Percentiles rank a stretch among this genome's conserved stretches.
Conservation (phyloP, 2,797 vertebrate genomes). For the Falco concolor region DNA sequence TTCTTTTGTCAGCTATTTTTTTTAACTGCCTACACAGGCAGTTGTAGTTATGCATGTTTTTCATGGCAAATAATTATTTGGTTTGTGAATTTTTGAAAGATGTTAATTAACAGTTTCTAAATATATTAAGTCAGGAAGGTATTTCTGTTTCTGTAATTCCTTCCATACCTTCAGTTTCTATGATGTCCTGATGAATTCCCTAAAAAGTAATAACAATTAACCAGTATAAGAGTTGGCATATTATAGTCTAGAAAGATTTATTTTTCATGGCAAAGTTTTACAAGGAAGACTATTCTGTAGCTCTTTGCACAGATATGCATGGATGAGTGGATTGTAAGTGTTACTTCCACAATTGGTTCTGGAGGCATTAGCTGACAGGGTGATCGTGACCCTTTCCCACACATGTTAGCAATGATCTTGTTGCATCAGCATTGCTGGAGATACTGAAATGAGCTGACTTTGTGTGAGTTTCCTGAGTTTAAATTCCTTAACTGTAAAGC, state of each 20-base stretch:
- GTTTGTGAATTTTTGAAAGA: not conserved
- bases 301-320: not conserved
- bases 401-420: slow-evolving; percentile 32
- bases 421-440: slow-evolving; percentile 45
- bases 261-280: not conserved
- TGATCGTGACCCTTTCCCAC: slow-evolving; percentile 45
- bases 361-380: slow-evolving; percentile 36
- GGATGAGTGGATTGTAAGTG: slow-evolving; percentile 38
- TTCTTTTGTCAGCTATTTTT: not conserved
- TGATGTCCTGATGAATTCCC: not conserved
- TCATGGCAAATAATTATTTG: not conserved
- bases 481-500: slow-evolving; percentile 57
- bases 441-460: slow-evolving; percentile 38
- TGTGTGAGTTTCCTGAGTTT: slow-evolving; percentile 27
- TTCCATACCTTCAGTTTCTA: not conserved
- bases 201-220: not conserved
- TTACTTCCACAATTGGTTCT: slow-evolving; percentile 55
- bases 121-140: not conserved
- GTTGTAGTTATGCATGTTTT: not conserved
- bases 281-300: not conserved
- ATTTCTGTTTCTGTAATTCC: not conserved
- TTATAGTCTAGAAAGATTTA: not conserved
- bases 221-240: not conserved
- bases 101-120: not conserved
- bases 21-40: not conserved